Conservation (phyloP, 1,140 invertebrate species). For the Globodera rostochiensis region DNA sequence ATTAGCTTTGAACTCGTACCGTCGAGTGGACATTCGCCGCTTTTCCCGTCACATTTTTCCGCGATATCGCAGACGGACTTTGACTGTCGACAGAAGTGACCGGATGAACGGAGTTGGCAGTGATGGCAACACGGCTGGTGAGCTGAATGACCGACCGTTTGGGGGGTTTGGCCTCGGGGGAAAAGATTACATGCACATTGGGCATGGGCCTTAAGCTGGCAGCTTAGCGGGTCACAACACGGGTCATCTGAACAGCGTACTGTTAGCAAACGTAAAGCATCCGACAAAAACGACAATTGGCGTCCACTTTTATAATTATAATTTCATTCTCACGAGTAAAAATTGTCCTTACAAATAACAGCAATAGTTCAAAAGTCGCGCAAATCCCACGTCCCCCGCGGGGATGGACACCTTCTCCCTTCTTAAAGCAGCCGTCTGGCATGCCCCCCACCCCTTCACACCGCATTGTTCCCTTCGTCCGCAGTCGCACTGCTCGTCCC, state of each 20-base stretch:
- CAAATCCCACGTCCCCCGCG: too few relatives aligned
- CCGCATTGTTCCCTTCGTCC: conserved; percentile 60
- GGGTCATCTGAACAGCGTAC: conserved; percentile 45
- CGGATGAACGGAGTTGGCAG: conserved; percentile 51
- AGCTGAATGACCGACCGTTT: conserved; percentile 17
- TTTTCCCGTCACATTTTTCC: conserved; percentile 62
- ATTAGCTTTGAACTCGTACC: conserved; percentile 19
- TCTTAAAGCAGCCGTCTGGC: too few relatives aligned
- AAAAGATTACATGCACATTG: conserved; percentile 51
- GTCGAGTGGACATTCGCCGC: conserved; percentile 62
- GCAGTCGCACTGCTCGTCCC: conserved; percentile 62
- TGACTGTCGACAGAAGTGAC: conserved; percentile 54
- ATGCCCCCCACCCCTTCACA: not conserved
- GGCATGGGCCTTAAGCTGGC: conserved; percentile 61
- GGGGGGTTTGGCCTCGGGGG: not conserved
- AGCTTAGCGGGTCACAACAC: conserved; percentile 64
- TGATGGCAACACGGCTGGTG: conserved; percentile 64
- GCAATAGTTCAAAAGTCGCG: too few relatives aligned
- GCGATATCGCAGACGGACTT: conserved; percentile 59
- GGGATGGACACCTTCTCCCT: too few relatives aligned
- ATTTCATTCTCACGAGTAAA: too few relatives aligned
- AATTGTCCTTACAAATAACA: too few relatives aligned
- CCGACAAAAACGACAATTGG: not conserved
- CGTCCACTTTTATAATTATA: not conserved
- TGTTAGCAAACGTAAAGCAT: too few relatives aligned